These are phyloP conservation scores for Drosophila merina DNA, from an alignment of 2,888 invertebrate genomes.

Conservation along the genomic window DNA sequence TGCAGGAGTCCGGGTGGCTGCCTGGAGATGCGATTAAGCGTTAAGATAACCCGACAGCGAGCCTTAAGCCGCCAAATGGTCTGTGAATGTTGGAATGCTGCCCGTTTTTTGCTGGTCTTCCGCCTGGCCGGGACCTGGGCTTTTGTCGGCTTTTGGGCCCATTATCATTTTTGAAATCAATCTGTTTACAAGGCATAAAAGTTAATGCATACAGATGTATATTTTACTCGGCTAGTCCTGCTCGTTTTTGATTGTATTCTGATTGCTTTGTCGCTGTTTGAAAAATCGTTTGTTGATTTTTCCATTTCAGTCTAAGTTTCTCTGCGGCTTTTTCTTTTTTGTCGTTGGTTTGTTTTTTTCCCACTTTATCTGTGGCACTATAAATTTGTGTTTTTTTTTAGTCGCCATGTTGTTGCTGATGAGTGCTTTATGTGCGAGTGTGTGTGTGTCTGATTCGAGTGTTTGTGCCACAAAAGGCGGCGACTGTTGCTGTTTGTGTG, in stretches of 20 bases:
- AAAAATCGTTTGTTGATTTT: slow-evolving; percentile 73
- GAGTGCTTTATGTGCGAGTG: slow-evolving; percentile 64
- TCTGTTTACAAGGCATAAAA: slow-evolving; percentile 77
- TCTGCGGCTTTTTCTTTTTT: slow-evolving; percentile 2
- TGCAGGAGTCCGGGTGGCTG: slow-evolving; percentile 28
- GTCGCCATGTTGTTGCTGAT: slow-evolving; percentile 51
- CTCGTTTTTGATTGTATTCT: slow-evolving; percentile 58
- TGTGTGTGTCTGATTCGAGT: slow-evolving; percentile 45
- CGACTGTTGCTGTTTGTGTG: slow-evolving; percentile 56
- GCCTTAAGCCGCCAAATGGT: slow-evolving; percentile 79
- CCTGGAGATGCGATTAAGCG: slow-evolving; percentile 75
- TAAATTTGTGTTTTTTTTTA: slow-evolving; percentile 48
- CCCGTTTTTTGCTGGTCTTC: slow-evolving; percentile 21
- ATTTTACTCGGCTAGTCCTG: slow-evolving; percentile 24
- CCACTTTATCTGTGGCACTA: slow-evolving; percentile 60
- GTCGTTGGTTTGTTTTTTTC: neutral
- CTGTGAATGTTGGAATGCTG: slow-evolving; percentile 71
- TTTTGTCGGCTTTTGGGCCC: slow-evolving; percentile 67
- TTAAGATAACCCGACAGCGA: slow-evolving; percentile 76
- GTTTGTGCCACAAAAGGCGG: slow-evolving; percentile 69
- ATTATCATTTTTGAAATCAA: slow-evolving; percentile 78
- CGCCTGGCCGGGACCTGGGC: slow-evolving; percentile 36
- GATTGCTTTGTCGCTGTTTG: slow-evolving; percentile 53
- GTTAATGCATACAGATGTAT: slow-evolving; percentile 43
- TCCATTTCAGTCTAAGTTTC: slow-evolving; percentile 48